Evolutionary conservation across 2,797 vertebrate species (phyloP).

Genomic region (Acomys russatus): DNA sequence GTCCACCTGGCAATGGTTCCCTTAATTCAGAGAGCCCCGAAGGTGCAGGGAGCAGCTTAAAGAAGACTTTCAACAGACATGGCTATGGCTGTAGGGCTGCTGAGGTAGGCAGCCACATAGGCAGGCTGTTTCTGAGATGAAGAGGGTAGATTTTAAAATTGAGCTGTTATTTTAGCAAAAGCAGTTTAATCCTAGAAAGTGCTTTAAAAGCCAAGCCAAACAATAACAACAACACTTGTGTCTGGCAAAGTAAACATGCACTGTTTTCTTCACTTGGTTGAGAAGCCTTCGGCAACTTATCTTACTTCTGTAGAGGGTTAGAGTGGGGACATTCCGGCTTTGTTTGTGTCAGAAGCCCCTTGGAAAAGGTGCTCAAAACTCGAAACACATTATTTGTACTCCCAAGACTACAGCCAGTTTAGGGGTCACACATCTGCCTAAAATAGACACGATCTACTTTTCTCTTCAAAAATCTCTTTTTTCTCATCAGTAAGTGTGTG

Average conservation of each 20-base stretch:
- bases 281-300: not conserved
- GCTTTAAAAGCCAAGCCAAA: not conserved
- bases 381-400: not conserved
- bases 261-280: not conserved
- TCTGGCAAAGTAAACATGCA: not conserved
- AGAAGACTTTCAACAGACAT: not conserved
- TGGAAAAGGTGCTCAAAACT: not conserved
- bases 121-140: not conserved
- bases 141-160: slow-evolving; percentile 25
- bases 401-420: not conserved
- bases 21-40: slow-evolving; percentile 42
- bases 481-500: not conserved
- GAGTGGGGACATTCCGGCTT: not conserved
- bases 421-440: not conserved
- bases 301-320: not conserved
- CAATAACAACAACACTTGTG: not conserved
- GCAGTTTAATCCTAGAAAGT: not conserved
- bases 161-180: not conserved
- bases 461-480: not conserved
- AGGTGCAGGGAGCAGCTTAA: not conserved
- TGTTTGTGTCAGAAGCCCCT: not conserved
- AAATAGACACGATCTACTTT: not conserved
- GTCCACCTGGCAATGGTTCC: slow-evolving; percentile 61
- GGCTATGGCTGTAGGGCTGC: not conserved
- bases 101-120: not conserved